Evolutionary conservation across 2,113 vertebrate species (phyloP).

Genomic region (pig (Sus scrofa)): DNA sequence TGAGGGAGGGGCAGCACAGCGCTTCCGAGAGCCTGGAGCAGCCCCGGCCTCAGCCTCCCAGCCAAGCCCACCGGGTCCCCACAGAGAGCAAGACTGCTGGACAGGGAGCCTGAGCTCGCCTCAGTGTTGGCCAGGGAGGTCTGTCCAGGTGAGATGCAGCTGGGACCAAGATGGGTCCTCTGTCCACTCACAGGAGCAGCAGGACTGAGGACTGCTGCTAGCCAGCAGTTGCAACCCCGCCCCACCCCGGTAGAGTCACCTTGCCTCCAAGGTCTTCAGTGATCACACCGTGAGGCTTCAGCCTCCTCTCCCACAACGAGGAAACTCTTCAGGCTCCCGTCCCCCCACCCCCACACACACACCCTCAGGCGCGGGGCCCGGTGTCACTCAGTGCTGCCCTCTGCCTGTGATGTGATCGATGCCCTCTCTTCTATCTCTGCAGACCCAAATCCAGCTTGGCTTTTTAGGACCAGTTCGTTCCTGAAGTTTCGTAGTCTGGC

Average conservation of each 20-base stretch:
- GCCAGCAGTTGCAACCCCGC: not conserved
- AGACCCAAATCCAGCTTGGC: not conserved
- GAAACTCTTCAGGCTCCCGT: not conserved
- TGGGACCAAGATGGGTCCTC: not conserved
- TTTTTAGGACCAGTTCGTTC: not conserved
- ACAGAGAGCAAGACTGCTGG: not conserved
- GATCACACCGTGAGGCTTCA: not conserved
- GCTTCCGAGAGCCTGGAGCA: not conserved
- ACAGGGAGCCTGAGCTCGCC: not conserved
- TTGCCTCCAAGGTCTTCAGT: not conserved
- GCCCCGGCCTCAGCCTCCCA: not conserved
- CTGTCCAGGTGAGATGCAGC: not conserved
- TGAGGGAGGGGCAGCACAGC: not conserved
- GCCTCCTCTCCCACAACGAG: not conserved
- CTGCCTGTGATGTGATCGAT: too few relatives aligned
- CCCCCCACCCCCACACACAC: too few relatives aligned
- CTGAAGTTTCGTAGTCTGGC: not conserved
- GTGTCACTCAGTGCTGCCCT: rapidly evolving
- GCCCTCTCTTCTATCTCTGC: too few relatives aligned
- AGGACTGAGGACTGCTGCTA: not conserved
- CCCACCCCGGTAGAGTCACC: not conserved
- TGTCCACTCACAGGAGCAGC: not conserved
- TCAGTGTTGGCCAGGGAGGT: not conserved
- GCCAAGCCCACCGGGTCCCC: not conserved
- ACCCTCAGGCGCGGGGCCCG: too few relatives aligned